A percentile compares a stretch with the other conserved stretches of the same genome.
phyloP scores from a whole-genome alignment of 2,888 invertebrate genomes.

The Agrotis exclamationis region DNA sequence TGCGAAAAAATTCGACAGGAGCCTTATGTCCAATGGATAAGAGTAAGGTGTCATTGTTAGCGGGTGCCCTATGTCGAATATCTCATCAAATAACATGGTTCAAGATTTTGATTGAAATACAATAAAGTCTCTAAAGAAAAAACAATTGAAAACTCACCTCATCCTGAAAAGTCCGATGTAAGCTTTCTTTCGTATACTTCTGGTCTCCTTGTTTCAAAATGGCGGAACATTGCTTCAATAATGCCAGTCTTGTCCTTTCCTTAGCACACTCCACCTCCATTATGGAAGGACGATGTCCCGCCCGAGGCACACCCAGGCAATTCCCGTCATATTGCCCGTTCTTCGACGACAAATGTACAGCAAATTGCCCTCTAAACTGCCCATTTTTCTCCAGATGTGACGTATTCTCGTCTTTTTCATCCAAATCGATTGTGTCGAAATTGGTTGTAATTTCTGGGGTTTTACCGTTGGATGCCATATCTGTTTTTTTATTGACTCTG shows the following conservation, averaged over 20 bases:
- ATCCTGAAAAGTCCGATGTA: conserved; percentile 93
- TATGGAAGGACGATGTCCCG: conserved; percentile 90
- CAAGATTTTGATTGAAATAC: no score
- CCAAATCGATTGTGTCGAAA: conserved; percentile 57
- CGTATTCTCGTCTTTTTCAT: conserved; percentile 49
- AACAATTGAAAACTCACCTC: conserved; percentile 89
- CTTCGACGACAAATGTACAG: conserved; percentile 25
- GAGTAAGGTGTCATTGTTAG: no score
- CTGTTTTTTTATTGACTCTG: conserved; percentile 40
- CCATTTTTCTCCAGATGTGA: conserved; percentile 33
- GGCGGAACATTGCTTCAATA: conserved; percentile 93
- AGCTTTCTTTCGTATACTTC: conserved; percentile 92
- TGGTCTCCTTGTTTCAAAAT: conserved; percentile 92
- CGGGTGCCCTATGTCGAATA: no score
- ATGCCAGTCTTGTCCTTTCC: conserved; percentile 91
- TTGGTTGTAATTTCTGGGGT: conserved; percentile 59
- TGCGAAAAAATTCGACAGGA: no score
- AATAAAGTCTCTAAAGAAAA: background rate
- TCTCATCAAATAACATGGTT: no score
- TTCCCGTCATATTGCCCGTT: conserved; percentile 46
- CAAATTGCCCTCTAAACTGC: conserved; percentile 40
- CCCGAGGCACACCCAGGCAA: conserved; percentile 69
- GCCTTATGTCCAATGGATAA: no score
- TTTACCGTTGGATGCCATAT: conserved; percentile 57
- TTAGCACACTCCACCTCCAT: conserved; percentile 94